Evolutionary conservation across 2,797 vertebrate genomes (phyloP), one percentile per base, ranked within the genome.

Genomic region (Nannoperca obscura): DNA sequence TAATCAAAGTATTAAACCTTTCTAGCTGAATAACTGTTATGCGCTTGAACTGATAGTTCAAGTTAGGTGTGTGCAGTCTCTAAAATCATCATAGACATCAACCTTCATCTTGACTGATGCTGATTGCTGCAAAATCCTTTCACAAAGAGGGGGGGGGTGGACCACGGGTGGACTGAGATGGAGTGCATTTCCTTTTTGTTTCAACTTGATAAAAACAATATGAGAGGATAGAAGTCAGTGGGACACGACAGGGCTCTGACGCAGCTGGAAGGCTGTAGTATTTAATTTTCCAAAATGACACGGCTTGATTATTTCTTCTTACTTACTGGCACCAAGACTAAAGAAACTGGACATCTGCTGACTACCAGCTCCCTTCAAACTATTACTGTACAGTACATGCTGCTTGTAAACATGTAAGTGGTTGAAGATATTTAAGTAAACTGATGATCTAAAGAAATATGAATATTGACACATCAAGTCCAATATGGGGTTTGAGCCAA

Each of bases 271-370:
- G 6, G 38, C n/a, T 63, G 15, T 32, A 19, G 44, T 19, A 52
- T 54, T 65, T 66, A 5, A 47, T 74, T 82, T 59, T 52, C 27
- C n/a, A 60, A 19, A 66, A 47, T 49, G 9, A 52, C 17, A 79
- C 22, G 10, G 30, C 50, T 57, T 50, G 27, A 49, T 58, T 52
- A 49, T 76, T 76, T n/a, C 44, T 57, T 22, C 3, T 54, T 11
- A 47, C 20, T 49, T 12, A 42, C 36, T 40, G 13, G 10, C 10
- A 58, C 54, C 11, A 40, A 47, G 20, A 44, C 9, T 27, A 14
- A 32, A 49, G 6, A 62, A 10, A 11, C 1, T 54, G 2, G 5
- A n/a, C 11, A 46, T 59, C 34, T 60, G 24, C 34, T 59, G 40
- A 42, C 12, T 13, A 27, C 7, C 60, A 40, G 30, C 63, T 74